A percentile compares a stretch with the other conserved stretches of the same genome.
These are phyloP conservation scores for Sweltsa coloradensis DNA, from an alignment of 1,140 invertebrate species.

Conservation along the genomic window DNA sequence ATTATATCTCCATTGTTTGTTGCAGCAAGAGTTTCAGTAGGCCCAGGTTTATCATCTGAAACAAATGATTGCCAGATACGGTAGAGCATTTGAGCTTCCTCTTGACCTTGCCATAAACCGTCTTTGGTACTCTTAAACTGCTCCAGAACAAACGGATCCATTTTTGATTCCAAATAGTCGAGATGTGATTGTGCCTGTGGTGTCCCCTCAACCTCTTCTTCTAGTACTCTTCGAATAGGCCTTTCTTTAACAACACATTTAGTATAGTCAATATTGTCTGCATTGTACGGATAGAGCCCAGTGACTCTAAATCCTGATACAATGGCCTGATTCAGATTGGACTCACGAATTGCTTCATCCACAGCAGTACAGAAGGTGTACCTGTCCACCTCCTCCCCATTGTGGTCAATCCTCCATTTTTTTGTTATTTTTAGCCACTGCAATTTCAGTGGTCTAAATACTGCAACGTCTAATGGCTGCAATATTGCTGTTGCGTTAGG, in stretches of 20 bases:
- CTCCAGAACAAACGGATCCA: too few relatives aligned
- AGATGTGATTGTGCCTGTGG: too few relatives aligned
- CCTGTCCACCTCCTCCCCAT: conserved; percentile 20
- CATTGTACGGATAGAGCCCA: conserved; percentile 27
- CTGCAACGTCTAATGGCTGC: conserved; percentile 29
- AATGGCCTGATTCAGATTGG: conserved; percentile 21
- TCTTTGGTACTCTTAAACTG: too few relatives aligned
- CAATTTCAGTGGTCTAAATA: conserved; percentile 27
- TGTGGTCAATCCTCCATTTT: conserved; percentile 10
- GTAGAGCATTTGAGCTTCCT: too few relatives aligned
- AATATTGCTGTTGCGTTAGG: conserved; percentile 31
- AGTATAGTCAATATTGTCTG: conserved; percentile 23
- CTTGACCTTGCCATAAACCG: too few relatives aligned
- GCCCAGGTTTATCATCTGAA: too few relatives aligned
- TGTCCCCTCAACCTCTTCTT: too few relatives aligned
- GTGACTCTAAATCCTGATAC: conserved; percentile 25
- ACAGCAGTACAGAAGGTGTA: conserved; percentile 23
- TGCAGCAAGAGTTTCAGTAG: too few relatives aligned
- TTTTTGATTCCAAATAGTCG: too few relatives aligned
- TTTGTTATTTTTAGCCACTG: conserved; percentile 23
- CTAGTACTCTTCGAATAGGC: too few relatives aligned
- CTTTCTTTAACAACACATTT: conserved; percentile 6
- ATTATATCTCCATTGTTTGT: too few relatives aligned
- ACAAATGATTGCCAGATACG: too few relatives aligned
- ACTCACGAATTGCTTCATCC: conserved; percentile 18